Conservation (phyloP, 2,888 invertebrate genomes). For the Rhopalosiphum nymphaeae region DNA sequence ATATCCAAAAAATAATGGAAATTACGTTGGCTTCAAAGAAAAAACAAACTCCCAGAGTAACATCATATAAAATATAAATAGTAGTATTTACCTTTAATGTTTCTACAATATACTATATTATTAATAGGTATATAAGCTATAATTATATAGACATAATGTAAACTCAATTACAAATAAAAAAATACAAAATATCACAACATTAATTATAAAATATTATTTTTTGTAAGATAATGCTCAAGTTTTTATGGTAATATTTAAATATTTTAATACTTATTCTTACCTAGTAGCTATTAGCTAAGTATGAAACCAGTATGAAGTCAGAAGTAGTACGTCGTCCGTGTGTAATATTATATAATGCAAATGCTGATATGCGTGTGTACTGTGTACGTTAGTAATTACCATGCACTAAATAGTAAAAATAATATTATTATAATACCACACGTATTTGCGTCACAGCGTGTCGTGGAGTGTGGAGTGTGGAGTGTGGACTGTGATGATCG, state of each 20-base stretch:
- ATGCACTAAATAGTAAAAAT: constrained; percentile 12
- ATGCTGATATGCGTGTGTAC: not conserved
- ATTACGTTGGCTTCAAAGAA: not conserved
- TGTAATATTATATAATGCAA: not conserved
- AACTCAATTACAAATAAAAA: not conserved
- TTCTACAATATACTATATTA: not conserved
- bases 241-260: no score
- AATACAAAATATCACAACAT: not conserved
- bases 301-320: not conserved
- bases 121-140: not conserved
- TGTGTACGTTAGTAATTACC: not conserved
- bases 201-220: not conserved
- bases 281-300: not conserved
- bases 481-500: not conserved
- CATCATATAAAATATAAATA: not conserved
- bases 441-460: not conserved
- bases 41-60: not conserved
- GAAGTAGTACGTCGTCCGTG: not conserved
- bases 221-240: not conserved
- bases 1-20: not conserved
- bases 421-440: not conserved
- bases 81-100: not conserved
- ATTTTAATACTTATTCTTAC: constrained; percentile 21
- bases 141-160: no score
- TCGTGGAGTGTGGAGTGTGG: not conserved